Evolutionary conservation across 2,113 vertebrate genomes (phyloP).

Genomic region (Dermatemys mawii): DNA sequence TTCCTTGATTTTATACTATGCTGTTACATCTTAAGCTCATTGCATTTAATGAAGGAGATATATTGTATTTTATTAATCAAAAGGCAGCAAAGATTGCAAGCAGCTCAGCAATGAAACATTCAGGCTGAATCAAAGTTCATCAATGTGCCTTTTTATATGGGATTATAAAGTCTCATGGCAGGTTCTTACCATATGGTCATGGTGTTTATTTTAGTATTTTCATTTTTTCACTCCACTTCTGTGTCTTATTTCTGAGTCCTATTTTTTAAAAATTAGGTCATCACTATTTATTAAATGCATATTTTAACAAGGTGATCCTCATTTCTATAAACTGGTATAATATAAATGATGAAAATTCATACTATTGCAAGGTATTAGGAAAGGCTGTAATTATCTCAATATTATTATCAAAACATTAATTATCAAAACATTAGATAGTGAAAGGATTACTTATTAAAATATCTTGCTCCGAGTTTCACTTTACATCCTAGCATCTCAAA

Average conservation of each 20-base stretch:
- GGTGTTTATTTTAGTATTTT: neutral
- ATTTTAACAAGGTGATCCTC: neutral
- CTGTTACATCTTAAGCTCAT: conserved; percentile 47
- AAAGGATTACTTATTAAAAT: neutral
- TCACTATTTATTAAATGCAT: neutral
- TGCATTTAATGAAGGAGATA: conserved; percentile 44
- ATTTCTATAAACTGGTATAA: neutral
- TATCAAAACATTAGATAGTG: neutral
- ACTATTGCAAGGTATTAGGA: neutral
- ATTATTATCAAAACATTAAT: neutral
- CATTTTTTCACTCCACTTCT: neutral
- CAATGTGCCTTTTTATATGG: neutral
- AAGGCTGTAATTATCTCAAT: neutral
- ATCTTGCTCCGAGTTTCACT: neutral
- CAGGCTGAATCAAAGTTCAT: conserved; percentile 26
- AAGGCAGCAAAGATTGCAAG: conserved; percentile 40
- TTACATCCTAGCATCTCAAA: neutral
- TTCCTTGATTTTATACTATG: conserved; percentile 26
- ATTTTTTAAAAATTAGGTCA: conserved; percentile 10
- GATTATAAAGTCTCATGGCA: neutral
- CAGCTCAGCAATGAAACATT: neutral
- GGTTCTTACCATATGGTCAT: neutral
- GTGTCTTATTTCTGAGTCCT: neutral
- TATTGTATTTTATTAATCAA: conserved; percentile 47
- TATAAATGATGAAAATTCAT: neutral